Conservation (phyloP, 2,113 vertebrate genomes). For the Psammodynastes pulverulentus region DNA sequence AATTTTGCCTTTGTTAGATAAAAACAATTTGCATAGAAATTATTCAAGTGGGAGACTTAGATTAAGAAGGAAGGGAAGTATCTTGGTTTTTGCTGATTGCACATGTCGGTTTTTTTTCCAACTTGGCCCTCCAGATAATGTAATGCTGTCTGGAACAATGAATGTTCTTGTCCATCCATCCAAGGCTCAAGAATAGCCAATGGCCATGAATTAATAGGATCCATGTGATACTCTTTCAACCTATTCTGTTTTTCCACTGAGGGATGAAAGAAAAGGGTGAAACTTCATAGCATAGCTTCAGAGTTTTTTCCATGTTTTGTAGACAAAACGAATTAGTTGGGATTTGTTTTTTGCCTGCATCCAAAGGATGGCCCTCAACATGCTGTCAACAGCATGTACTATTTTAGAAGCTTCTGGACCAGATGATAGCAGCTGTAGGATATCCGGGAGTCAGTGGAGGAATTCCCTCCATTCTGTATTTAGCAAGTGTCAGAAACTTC, state of each 20-base stretch:
- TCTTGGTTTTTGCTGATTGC: too few species aligned
- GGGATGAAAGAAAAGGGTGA: not conserved
- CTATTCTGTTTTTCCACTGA: not conserved
- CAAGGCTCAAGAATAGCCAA: not conserved
- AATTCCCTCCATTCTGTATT: not conserved
- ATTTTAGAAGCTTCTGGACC: not conserved
- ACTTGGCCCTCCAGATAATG: not conserved
- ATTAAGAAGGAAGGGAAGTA: not conserved
- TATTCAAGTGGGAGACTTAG: not conserved
- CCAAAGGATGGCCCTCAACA: not conserved
- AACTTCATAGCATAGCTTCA: not conserved
- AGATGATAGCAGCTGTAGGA: not conserved
- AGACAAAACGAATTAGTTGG: not conserved
- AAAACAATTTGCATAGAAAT: not conserved
- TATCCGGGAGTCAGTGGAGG: not conserved
- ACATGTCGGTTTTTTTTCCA: not conserved
- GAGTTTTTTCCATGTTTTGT: not conserved
- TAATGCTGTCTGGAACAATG: not conserved
- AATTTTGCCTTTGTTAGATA: not conserved
- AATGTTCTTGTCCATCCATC: not conserved
- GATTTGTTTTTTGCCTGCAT: not conserved
- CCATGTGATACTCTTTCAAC: not conserved
- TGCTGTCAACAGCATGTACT: not conserved
- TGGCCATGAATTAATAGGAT: not conserved
- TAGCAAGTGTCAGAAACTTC: not conserved